A percentile compares a stretch with the other conserved stretches of the same genome.
phyloP scores from a whole-genome alignment of 1,140 invertebrate genomes.

The Sesamia nonagrioides region DNA sequence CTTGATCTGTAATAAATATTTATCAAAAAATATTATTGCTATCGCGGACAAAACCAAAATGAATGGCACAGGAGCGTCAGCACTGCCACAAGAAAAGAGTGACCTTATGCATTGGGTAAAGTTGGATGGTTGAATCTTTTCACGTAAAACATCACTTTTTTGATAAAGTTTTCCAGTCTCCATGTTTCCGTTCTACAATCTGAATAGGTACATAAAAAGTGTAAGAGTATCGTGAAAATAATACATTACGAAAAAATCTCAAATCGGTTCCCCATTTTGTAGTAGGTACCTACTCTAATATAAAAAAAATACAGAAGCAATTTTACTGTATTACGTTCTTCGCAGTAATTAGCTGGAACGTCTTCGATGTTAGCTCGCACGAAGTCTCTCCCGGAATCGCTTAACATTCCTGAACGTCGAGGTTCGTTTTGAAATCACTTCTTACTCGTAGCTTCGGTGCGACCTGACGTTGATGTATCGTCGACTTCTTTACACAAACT shows the following conservation, averaged over 20 bases:
- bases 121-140: too few species aligned
- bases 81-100: too few species aligned
- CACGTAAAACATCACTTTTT: too few species aligned
- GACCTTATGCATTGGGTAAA: too few species aligned
- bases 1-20: too few species aligned
- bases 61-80: too few species aligned
- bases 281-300: conserved; percentile 7
- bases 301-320: conserved; percentile 9
- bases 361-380: conserved; percentile 34
- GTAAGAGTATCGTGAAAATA: too few species aligned
- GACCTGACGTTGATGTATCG: conserved; percentile 74
- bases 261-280: conserved; percentile 11
- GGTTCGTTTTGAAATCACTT: conserved; percentile 72
- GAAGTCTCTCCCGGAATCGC: conserved; percentile 56
- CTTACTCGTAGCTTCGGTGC: conserved; percentile 54
- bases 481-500: conserved; percentile 43
- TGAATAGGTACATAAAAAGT: not conserved
- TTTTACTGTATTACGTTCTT: conserved; percentile 20
- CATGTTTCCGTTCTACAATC: not conserved
- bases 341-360: conserved; percentile 36
- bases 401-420: conserved; percentile 67
- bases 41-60: too few species aligned
- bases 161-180: too few species aligned
- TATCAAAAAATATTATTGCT: too few species aligned
- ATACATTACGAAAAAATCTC: conserved; percentile 14